Evolutionary conservation across 2,888 invertebrate genomes (phyloP).

Genomic region (Ormyrus labotus): DNA sequence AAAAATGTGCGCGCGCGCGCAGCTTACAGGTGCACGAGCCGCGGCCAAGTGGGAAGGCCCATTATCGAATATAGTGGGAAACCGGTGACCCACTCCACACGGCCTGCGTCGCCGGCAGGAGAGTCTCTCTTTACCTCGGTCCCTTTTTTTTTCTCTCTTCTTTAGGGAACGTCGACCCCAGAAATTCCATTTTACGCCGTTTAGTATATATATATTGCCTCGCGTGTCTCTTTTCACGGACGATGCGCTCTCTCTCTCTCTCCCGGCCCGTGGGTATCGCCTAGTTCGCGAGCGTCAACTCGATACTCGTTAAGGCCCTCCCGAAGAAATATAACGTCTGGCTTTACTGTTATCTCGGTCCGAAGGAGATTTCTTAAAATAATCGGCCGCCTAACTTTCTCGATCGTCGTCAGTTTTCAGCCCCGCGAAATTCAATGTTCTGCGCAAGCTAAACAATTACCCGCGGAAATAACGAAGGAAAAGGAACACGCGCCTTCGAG

Average conservation of each 20-base stretch:
- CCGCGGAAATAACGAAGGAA: too few species aligned
- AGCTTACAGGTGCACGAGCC: constrained; percentile 59
- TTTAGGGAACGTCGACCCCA: constrained; percentile 59
- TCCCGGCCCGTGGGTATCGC: too few species aligned
- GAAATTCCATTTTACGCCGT: constrained; percentile 60
- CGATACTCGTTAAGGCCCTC: constrained; percentile 32
- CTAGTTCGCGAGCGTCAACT: constrained; percentile 16
- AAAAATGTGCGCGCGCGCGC: constrained; percentile 23
- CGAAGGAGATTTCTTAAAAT: not conserved
- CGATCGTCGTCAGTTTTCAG: too few species aligned
- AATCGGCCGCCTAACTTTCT: too few species aligned
- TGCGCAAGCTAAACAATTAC: too few species aligned
- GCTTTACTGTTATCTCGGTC: constrained; percentile 4
- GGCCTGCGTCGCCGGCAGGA: not conserved
- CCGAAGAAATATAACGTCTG: constrained; percentile 28
- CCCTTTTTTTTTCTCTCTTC: constrained; percentile 56
- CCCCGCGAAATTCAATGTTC: too few species aligned
- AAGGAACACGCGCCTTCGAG: not conserved
- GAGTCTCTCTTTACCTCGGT: not conserved
- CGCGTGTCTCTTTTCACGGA: constrained; percentile 20
- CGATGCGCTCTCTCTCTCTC: not conserved
- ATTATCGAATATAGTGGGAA: constrained; percentile 66
- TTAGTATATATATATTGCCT: constrained; percentile 23
- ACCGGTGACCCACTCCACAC: constrained; percentile 63
- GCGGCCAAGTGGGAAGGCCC: constrained; percentile 55